Evolutionary conservation across 2,888 invertebrate genomes (phyloP), one percentile per base, ranked within the genome.

Genomic region (Sycophila texana): DNA sequence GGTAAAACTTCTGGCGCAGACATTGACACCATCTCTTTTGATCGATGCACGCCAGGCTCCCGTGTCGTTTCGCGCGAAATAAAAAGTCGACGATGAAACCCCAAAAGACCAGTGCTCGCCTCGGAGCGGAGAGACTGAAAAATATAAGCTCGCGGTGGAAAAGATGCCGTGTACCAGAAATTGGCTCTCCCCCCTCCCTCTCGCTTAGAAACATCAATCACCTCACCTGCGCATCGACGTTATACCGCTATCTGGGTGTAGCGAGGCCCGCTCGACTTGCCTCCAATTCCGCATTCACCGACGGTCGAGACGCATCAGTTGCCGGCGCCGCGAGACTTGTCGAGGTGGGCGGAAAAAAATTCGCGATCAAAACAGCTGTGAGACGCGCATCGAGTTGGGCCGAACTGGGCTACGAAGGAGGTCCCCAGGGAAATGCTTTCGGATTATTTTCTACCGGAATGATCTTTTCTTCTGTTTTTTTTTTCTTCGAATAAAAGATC

Each of bases 161-260:
- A 61, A 26, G 26, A 61, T 61, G 61, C 61, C 22, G 61, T 14
- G 39, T 16, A 53, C 20, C 26, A 67, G 67, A 67, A 67, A 68
- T 55, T 39, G 20, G 57, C 68, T 51, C 51, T 47, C 49, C 49
- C 66, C 16, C 65, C 68, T 51, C 61, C 65, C 49, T 49, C 66
- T 14, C 65, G 0, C 13, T 7, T 1, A 49, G 39, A 49, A 66
- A 66, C 67, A 67, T 67, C 67, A 67, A 67, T 67, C 67, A 53
- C 53, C 20, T 51, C 53, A 67, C 67, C 67, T 67, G 22, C 67
- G n/a, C n/a, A 39, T 16, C 26, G 16, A 14, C 47, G 51, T 53
- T 67, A 53, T 67, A 67, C 26, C 53, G 53, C 55, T 55, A 47
- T 65, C 73, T 10, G 12, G 47, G 16, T 22, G 39, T 18, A 10